phyloP scores from a whole-genome alignment of 2,797 vertebrate genomes.

The Streptopelia turtur region DNA sequence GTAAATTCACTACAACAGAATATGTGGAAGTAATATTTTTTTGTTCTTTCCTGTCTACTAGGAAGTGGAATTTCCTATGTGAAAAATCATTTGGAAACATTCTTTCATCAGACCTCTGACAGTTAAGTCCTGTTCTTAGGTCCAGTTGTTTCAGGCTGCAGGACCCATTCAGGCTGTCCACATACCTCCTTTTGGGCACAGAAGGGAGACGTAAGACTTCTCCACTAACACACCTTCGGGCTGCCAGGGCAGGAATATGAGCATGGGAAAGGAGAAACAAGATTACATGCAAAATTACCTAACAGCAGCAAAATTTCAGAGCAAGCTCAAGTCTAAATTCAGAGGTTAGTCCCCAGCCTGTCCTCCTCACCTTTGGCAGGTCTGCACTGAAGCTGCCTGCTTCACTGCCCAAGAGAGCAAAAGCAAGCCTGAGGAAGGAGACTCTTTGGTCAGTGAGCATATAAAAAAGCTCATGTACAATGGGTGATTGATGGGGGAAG shows the following conservation, averaged over 20 bases:
- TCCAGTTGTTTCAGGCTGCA: background rate
- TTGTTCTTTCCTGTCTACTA: background rate
- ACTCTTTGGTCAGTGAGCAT: background rate
- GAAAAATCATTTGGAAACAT: background rate
- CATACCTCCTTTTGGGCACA: slow-evolving; percentile 71
- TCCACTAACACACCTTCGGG: slow-evolving; percentile 72
- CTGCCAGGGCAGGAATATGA: background rate
- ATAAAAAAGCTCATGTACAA: background rate
- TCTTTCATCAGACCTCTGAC: background rate
- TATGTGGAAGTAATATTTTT: background rate
- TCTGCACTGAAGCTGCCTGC: background rate
- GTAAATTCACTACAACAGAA: background rate
- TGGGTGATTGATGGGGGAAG: background rate
- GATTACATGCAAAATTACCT: background rate
- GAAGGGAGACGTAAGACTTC: slow-evolving; percentile 57
- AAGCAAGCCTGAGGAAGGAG: background rate
- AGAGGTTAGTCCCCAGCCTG: background rate
- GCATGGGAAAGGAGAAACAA: background rate
- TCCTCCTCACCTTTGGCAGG: background rate
- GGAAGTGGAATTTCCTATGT: background rate
- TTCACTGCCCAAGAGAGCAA: background rate
- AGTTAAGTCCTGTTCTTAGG: background rate
- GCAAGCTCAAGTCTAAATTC: background rate
- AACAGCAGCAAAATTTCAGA: background rate
- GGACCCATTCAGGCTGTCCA: background rate